Evolutionary conservation across 1,140 invertebrate species (phyloP).

Genomic region (Listronotus oregonensis): DNA sequence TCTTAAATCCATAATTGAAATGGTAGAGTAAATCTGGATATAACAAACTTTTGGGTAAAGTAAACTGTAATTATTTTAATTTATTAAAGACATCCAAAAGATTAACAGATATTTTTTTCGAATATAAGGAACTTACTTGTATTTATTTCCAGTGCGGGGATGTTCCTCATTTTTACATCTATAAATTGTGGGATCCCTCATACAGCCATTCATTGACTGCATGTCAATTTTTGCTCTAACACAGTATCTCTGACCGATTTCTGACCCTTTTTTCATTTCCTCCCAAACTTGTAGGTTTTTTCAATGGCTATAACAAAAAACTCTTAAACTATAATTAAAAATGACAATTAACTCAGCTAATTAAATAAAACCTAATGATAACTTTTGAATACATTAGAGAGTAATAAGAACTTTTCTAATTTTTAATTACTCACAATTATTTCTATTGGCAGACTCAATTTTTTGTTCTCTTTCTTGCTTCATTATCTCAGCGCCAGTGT

Average conservation of each 20-base stretch:
- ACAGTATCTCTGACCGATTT: slow-evolving; percentile 51
- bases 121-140: slow-evolving; percentile 72
- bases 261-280: slow-evolving; percentile 90
- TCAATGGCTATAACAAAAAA: slow-evolving; percentile 67
- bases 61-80: no score
- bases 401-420: no score
- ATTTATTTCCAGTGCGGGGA: slow-evolving; percentile 90
- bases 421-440: slow-evolving; percentile 70
- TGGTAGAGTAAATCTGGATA: no score
- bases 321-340: no score
- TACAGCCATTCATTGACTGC: slow-evolving; percentile 93
- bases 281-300: slow-evolving; percentile 90
- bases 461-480: slow-evolving; percentile 92
- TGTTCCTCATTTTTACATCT: slow-evolving; percentile 96
- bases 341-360: no score
- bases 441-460: slow-evolving; percentile 83
- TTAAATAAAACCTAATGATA: no score
- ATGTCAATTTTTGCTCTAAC: slow-evolving; percentile 98
- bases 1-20: no score
- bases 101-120: no score
- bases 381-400: no score
- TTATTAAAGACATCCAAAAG: no score
- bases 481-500: slow-evolving; percentile 94
- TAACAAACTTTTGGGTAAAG: no score
- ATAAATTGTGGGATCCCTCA: slow-evolving; percentile 99